phyloP scores from a whole-genome alignment of 2,888 invertebrate genomes.

The Sphaerophoria taeniata region DNA sequence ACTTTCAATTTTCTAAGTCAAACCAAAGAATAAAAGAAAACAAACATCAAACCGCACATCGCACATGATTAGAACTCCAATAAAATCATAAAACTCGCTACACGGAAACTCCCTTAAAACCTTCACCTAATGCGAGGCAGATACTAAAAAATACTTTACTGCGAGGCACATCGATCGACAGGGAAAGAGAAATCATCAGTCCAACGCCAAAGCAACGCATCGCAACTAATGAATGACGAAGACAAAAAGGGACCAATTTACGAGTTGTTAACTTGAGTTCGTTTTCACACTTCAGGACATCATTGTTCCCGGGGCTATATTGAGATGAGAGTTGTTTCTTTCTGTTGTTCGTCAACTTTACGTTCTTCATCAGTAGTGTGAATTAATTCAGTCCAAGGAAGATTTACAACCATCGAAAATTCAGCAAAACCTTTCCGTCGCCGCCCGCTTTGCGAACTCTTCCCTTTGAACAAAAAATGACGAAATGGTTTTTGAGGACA shows the following conservation, averaged over 20 bases:
- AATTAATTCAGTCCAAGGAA: slow-evolving; percentile 61
- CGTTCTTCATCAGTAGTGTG: slow-evolving; percentile 51
- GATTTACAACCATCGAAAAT: slow-evolving; percentile 70
- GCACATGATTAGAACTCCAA: slow-evolving; percentile 59
- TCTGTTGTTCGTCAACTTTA: slow-evolving; percentile 13
- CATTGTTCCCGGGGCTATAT: slow-evolving; percentile 17
- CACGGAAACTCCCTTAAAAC: slow-evolving; percentile 4
- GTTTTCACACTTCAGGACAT: slow-evolving; percentile 68
- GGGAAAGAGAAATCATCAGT: slow-evolving; percentile 5
- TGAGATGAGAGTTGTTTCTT: slow-evolving; percentile 11
- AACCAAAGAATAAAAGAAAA: slow-evolving; percentile 26
- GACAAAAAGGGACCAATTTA: slow-evolving; percentile 61
- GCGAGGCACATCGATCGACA: slow-evolving; percentile 29
- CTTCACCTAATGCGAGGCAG: slow-evolving; percentile 50
- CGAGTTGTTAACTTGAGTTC: slow-evolving; percentile 61
- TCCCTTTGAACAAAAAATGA: neutral
- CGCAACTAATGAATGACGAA: slow-evolving; percentile 44
- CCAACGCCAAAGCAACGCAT: neutral
- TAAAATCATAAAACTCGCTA: slow-evolving; percentile 56
- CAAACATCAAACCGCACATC: slow-evolving; percentile 56
- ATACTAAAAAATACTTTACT: slow-evolving; percentile 27
- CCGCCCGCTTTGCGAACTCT: slow-evolving; percentile 21
- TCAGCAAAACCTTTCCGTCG: slow-evolving; percentile 45
- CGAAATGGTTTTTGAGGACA: slow-evolving; percentile 49
- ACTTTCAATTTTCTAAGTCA: slow-evolving; percentile 1